These are phyloP conservation scores for Clistopyga incitator DNA, from an alignment of 2,888 invertebrate genomes.

Conservation along the genomic window DNA sequence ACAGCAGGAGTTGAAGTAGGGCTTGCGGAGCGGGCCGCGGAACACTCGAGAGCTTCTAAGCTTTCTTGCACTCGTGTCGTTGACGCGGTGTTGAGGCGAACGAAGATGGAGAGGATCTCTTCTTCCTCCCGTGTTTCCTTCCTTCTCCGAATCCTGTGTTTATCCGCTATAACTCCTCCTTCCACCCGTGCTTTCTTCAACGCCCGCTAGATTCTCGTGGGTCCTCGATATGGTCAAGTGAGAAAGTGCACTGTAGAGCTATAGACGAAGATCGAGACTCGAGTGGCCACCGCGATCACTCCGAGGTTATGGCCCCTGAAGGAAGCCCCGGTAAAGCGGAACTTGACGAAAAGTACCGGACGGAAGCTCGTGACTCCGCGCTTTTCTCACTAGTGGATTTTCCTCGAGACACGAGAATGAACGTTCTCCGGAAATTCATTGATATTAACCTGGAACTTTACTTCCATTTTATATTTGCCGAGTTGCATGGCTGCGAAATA, in stretches of 20 bases:
- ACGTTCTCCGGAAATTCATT: constrained; percentile 8
- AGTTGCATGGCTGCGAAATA: neutral
- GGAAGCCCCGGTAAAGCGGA: constrained; percentile 19
- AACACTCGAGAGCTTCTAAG: constrained; percentile 66
- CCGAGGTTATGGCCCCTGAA: constrained; percentile 18
- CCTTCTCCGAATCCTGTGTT: constrained; percentile 39
- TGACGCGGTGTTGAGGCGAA: constrained; percentile 63
- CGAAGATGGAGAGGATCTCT: constrained; percentile 60
- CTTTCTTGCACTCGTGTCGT: constrained; percentile 65
- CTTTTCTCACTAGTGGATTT: neutral
- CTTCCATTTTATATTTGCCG: neutral
- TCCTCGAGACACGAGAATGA: neutral
- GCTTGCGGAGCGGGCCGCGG: constrained; percentile 62
- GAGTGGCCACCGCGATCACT: constrained; percentile 9
- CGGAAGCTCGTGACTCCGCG: constrained; percentile 6
- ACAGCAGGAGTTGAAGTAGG: constrained; percentile 24
- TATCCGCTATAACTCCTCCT: constrained; percentile 30
- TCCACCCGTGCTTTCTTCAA: constrained; percentile 25
- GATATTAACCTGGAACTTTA: neutral
- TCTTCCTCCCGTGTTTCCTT: constrained; percentile 13
- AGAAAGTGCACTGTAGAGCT: constrained; percentile 20
- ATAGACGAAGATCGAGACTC: neutral
- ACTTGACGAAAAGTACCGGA: constrained; percentile 17
- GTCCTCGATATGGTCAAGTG: constrained; percentile 13
- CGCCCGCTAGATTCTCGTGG: constrained; percentile 30